These are phyloP conservation scores for Harpalus rubripes DNA, from an alignment of 2,888 invertebrate species.

Conservation along the genomic window DNA sequence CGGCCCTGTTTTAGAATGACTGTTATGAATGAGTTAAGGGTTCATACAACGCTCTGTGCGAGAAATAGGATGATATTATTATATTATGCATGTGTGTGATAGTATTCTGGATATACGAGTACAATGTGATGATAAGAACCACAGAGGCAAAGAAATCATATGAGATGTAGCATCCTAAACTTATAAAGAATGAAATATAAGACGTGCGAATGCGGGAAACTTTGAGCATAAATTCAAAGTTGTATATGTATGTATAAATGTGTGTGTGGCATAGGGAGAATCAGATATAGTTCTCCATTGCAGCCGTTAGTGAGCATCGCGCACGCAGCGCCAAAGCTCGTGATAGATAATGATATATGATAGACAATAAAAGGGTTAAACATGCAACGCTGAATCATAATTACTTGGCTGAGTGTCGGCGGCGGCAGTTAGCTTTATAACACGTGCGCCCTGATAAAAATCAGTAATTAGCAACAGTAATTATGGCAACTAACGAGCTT, in stretches of 20 bases:
- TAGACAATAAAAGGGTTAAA: constrained; percentile 75
- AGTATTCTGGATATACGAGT: too few relatives aligned
- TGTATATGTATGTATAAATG: neutral
- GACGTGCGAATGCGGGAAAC: neutral
- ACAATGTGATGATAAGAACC: neutral
- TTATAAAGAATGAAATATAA: constrained; percentile 4
- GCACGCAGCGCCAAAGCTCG: constrained; percentile 37
- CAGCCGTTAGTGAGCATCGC: constrained; percentile 46
- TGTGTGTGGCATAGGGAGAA: constrained; percentile 22
- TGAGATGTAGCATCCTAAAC: neutral
- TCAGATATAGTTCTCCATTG: constrained; percentile 4
- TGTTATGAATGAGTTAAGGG: neutral
- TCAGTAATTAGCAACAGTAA: constrained; percentile 78
- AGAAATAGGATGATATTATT: neutral
- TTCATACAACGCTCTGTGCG: neutral
- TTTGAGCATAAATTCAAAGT: neutral
- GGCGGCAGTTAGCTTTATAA: constrained; percentile 72
- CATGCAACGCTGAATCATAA: constrained; percentile 76
- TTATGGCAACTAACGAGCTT: constrained; percentile 78
- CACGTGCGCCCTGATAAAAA: constrained; percentile 77
- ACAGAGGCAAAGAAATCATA: neutral
- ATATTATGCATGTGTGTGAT: neutral
- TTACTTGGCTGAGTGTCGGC: constrained; percentile 70
- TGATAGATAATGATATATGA: constrained; percentile 67
- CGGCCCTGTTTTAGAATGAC: neutral